Evolutionary conservation across 2,888 invertebrate species (phyloP).

Genomic region (Psylliodes chrysocephalus): DNA sequence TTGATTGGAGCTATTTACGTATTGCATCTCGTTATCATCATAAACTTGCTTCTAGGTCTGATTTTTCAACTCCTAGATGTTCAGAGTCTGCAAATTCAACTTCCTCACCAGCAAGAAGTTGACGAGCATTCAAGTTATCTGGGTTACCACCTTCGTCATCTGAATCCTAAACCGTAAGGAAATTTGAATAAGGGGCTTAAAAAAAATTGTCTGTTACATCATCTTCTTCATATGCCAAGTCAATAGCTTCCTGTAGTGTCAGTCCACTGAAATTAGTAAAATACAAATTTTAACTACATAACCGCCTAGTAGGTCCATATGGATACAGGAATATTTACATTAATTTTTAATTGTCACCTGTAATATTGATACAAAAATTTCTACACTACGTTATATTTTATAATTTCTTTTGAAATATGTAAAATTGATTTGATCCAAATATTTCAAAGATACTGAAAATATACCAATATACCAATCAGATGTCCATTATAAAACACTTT

Average conservation of each 20-base stretch:
- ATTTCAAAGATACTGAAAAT: neutral
- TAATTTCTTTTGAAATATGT: neutral
- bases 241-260: too few relatives aligned
- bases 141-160: slow-evolving; percentile 8
- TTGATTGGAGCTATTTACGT: slow-evolving; percentile 16
- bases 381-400: neutral
- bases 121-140: too few relatives aligned
- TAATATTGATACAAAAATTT: neutral
- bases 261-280: neutral
- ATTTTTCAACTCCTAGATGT: neutral
- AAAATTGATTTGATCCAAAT: too few relatives aligned
- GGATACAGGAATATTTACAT: too few relatives aligned
- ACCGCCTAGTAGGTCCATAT: too few relatives aligned
- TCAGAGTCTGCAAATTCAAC: slow-evolving; percentile 8
- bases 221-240: too few relatives aligned
- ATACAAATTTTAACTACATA: too few relatives aligned
- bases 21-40: too few relatives aligned
- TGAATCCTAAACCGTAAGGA: slow-evolving; percentile 8
- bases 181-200: neutral
- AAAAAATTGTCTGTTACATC: neutral
- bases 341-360: too few relatives aligned
- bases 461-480: too few relatives aligned
- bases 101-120: slow-evolving; percentile 12
- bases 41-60: slow-evolving; percentile 13
- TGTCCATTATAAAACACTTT: too few relatives aligned